Percentiles rank a stretch among this genome's conserved stretches.
Conservation (phyloP, 2,888 invertebrate genomes). For the Dastarcus helophoroides region DNA sequence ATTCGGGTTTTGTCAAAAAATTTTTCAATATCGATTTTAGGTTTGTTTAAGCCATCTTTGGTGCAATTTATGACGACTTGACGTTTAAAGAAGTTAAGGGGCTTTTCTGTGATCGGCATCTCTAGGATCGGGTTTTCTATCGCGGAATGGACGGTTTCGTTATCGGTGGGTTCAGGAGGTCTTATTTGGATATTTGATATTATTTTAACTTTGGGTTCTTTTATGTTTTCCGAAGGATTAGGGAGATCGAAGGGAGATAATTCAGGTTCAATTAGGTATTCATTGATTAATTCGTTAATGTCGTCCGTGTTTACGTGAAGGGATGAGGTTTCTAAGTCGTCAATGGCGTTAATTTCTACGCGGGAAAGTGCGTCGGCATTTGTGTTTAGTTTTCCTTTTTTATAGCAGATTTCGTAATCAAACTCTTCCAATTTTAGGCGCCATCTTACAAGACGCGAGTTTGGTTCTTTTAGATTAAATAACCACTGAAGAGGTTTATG, state of each 20-base stretch:
- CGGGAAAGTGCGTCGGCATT: conserved; percentile 22
- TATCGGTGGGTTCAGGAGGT: neutral
- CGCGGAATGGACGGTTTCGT: conserved; percentile 6
- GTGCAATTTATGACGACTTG: conserved; percentile 2
- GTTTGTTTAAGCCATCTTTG: neutral
- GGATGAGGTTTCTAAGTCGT: neutral
- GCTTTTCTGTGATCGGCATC: conserved; percentile 6
- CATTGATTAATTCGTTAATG: neutral
- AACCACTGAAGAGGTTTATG: conserved; percentile 28
- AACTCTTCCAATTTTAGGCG: conserved; percentile 21
- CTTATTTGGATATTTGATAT: neutral
- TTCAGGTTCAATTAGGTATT: neutral
- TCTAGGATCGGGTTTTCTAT: conserved; percentile 6
- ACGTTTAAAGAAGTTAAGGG: conserved; percentile 5
- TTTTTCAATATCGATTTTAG: neutral
- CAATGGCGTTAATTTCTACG: conserved; percentile 5
- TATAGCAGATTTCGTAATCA: conserved; percentile 20
- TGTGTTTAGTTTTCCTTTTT: conserved; percentile 20
- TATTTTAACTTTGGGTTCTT: neutral
- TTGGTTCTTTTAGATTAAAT: conserved; percentile 27
- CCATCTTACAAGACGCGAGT: conserved; percentile 27
- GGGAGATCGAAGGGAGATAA: no score
- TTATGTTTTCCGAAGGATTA: no score
- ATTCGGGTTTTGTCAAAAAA: neutral
- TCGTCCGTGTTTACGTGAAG: neutral